Conservation (phyloP, 1,140 invertebrate genomes). For the Megalopta genalis region DNA sequence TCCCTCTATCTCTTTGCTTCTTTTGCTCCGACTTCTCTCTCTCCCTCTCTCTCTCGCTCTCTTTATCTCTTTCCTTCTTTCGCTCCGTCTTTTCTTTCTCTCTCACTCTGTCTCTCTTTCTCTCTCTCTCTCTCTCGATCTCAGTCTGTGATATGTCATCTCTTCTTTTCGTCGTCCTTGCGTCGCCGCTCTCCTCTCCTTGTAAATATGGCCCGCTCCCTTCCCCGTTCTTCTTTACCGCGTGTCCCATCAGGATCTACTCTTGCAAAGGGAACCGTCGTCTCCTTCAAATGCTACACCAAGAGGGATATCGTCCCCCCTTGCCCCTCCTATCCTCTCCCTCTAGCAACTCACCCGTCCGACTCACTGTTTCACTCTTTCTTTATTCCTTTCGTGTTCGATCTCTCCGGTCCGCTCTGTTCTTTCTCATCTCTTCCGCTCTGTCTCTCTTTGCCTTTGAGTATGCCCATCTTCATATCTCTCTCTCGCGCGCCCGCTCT, state of each 20-base stretch:
- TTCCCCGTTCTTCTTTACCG: not conserved
- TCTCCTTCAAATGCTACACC: constrained; percentile 57
- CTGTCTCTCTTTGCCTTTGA: too few species aligned
- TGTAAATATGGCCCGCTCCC: constrained; percentile 60
- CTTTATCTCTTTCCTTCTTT: too few species aligned
- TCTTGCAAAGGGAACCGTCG: constrained; percentile 57
- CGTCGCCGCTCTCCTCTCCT: constrained; percentile 38
- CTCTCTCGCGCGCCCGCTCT: constrained; percentile 21
- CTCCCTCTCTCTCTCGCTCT: not conserved
- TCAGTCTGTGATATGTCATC: not conserved
- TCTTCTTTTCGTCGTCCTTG: constrained; percentile 15
- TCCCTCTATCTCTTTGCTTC: not conserved
- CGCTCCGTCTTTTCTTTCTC: not conserved
- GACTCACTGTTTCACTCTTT: not conserved
- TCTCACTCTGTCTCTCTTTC: too few species aligned
- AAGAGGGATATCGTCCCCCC: constrained; percentile 38
- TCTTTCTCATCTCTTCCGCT: not conserved
- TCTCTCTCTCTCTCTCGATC: not conserved
- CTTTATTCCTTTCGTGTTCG: constrained; percentile 30
- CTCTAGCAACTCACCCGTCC: not conserved
- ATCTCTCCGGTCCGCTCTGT: constrained; percentile 24
- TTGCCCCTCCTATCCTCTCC: too few species aligned
- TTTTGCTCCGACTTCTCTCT: too few species aligned
- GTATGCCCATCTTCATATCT: not conserved
- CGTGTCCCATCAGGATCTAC: constrained; percentile 51